phyloP scores from a whole-genome alignment of 2,797 vertebrate genomes.

The Podarcis siculus region DNA sequence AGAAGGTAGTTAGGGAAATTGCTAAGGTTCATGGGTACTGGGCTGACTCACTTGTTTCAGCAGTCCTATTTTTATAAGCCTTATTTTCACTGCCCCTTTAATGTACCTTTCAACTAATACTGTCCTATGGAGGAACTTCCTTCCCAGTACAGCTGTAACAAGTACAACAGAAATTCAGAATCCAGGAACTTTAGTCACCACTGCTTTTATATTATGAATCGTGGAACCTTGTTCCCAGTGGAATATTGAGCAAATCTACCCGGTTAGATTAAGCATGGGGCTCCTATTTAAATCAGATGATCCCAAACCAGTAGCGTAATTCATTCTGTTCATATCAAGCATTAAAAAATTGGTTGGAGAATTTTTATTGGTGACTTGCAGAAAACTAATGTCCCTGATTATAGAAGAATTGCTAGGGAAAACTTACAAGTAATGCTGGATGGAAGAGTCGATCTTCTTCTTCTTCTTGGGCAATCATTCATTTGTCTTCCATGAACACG shows the following conservation, averaged over 20 bases:
- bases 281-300: background rate
- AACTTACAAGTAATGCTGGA: background rate
- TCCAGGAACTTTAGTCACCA: background rate
- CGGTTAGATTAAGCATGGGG: background rate
- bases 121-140: background rate
- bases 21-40: background rate
- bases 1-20: slow-evolving; percentile 11
- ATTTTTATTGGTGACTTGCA: background rate
- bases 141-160: background rate
- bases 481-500: no score
- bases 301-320: background rate
- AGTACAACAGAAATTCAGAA: background rate
- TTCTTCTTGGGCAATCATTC: no score
- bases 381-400: background rate
- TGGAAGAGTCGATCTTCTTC: background rate
- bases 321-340: background rate
- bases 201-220: background rate
- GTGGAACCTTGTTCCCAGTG: background rate
- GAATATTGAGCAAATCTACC: background rate
- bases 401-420: background rate
- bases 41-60: background rate
- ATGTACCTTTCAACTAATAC: background rate
- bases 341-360: background rate
- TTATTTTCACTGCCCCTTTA: background rate
- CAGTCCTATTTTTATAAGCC: slow-evolving; percentile 10